Evolutionary conservation across 2,113 vertebrate genomes (phyloP).

Genomic region (Bos indicus): DNA sequence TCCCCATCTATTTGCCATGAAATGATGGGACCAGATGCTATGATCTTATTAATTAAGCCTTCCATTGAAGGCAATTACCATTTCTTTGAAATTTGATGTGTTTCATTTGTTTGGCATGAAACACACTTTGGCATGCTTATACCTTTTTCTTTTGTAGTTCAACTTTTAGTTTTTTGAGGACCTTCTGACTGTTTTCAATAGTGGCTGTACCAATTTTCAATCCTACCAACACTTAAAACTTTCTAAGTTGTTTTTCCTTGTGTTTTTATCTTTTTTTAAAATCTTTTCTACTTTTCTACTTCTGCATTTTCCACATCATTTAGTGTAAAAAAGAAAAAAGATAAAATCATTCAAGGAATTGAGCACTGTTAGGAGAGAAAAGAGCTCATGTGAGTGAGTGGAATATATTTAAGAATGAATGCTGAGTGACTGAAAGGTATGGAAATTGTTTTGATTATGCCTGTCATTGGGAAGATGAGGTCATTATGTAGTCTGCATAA

Average conservation of each 20-base stretch:
- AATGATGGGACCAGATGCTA: neutral
- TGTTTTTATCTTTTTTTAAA: neutral
- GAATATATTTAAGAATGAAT: neutral
- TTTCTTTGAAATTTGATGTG: neutral
- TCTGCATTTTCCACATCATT: neutral
- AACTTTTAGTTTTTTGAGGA: neutral
- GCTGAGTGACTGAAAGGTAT: neutral
- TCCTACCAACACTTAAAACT: neutral
- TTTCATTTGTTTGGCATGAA: neutral
- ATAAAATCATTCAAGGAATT: neutral
- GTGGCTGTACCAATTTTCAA: neutral
- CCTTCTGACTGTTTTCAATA: neutral
- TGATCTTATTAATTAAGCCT: neutral
- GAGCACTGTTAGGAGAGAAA: neutral
- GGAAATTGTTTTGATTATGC: neutral
- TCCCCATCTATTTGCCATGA: neutral
- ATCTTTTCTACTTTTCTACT: neutral
- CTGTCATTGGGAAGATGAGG: neutral
- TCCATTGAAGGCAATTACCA: neutral
- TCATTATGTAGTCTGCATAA: neutral
- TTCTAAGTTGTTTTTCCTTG: neutral
- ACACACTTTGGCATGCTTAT: neutral
- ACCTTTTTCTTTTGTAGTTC: neutral
- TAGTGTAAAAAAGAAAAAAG: neutral
- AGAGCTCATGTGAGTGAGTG: neutral